Conservation (phyloP, 2,797 vertebrate genomes). For the Nyctibius grandis region DNA sequence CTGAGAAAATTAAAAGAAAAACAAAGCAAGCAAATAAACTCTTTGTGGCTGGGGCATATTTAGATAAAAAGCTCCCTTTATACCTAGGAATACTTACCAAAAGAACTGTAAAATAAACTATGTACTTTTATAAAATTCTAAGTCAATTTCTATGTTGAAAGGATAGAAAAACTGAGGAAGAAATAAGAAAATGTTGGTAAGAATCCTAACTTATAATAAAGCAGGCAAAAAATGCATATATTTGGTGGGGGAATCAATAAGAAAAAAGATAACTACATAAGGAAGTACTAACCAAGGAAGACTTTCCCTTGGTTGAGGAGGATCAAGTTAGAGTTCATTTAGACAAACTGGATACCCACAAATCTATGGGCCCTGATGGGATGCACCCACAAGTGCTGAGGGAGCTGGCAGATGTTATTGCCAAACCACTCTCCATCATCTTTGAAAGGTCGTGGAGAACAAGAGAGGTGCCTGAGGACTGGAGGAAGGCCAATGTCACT, state of each 20-base stretch:
- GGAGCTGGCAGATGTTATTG: too few relatives aligned
- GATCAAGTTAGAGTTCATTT: too few relatives aligned
- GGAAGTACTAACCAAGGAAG: too few relatives aligned
- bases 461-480: too few relatives aligned
- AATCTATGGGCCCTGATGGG: too few relatives aligned
- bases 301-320: too few relatives aligned
- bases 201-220: not conserved
- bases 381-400: too few relatives aligned
- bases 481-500: too few relatives aligned
- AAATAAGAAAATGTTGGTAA: not conserved
- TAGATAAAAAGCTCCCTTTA: not conserved
- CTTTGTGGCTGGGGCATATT: not conserved
- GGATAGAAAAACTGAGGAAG: not conserved
- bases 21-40: not conserved
- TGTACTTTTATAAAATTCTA: not conserved
- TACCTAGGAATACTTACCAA: not conserved
- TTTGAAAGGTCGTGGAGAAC: too few relatives aligned
- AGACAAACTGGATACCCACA: too few relatives aligned
- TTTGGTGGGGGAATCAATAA: not conserved
- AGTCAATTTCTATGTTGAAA: not conserved
- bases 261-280: not conserved
- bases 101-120: not conserved
- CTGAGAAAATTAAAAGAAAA: not conserved
- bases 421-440: too few relatives aligned
- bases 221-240: not conserved